Conservation (phyloP, 2,797 vertebrate species). For the Prunella strophiata region DNA sequence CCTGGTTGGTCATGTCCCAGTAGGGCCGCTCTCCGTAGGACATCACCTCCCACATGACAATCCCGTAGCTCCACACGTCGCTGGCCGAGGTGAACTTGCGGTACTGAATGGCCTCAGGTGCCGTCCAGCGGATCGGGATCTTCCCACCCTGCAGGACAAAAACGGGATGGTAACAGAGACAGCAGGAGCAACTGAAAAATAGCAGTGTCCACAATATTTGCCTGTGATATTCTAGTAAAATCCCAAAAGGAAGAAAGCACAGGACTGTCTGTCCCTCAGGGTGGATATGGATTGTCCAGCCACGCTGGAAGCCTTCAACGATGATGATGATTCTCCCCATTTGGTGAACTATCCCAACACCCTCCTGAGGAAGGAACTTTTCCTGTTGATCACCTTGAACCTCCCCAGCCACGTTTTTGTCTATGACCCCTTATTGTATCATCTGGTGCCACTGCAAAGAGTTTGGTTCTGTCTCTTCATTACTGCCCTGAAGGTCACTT, state of each 20-base stretch:
- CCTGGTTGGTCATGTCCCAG: conserved; percentile 87
- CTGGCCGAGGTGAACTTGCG: conserved; percentile 83
- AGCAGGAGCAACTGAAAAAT: neutral
- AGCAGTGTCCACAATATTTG: neutral
- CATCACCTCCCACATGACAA: conserved; percentile 86
- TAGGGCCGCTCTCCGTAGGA: conserved; percentile 83
- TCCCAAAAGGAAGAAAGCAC: neutral
- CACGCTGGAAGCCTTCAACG: neutral
- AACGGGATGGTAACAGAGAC: neutral
- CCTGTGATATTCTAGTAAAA: neutral
- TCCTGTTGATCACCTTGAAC: neutral
- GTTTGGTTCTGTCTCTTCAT: neutral
- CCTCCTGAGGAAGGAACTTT: neutral
- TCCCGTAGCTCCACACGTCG: conserved; percentile 83
- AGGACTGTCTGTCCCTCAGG: neutral
- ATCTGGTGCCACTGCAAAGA: neutral
- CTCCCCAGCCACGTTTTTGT: neutral
- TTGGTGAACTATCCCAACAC: neutral
- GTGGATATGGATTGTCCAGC: neutral
- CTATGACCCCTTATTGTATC: neutral
- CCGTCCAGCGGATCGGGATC: conserved; percentile 84
- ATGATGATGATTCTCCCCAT: neutral
- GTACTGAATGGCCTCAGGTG: conserved; percentile 82
- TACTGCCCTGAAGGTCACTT: neutral
- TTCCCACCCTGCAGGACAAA: conserved; percentile 76